Evolutionary conservation across 2,888 invertebrate species (phyloP), one percentile per base, ranked within the genome.

Genomic region (Gibbula magus): DNA sequence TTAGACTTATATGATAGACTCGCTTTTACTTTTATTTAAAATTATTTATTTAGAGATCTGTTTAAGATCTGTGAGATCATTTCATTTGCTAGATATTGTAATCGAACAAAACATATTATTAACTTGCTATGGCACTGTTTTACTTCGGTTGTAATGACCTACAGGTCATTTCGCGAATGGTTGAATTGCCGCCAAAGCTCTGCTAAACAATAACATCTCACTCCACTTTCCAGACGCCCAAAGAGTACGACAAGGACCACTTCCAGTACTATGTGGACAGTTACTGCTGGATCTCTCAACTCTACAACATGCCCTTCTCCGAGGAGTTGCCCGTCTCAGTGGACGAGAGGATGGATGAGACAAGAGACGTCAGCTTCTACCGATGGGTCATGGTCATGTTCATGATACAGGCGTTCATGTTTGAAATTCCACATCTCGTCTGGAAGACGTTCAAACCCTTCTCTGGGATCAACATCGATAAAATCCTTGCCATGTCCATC

Each of bases 371-470:
- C n/a, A 45, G 70, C n/a, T 73, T 73, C 70, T 73, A 73, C 70
- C 22, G 70, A 18, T 73, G 70, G 70, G 70, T 73, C 20, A 45
- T 73, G 18, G 70, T 73, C n/a, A 73, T 73, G 70, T 73, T 73
- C 70, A 35, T 73, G 70, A 4, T 73, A 16, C 70, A 73, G 22
- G 70, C 70, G 16, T n/a, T 73, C n/a, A 35, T 73, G 70, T 73
- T 73, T 13, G 35, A 73, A n/a, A 45, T 35, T 13, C 70, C 70
- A 0, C 70, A 73, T 35, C 18, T 73, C 32, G 35, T 73, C 10
- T 73, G 70, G 70, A 35, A 73, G 35, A 39, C 45, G 13, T 22
- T 73, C 32, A 35, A 73, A 22, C 32, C 32, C 22, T 35, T 39
- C 20, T 73, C 39, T 0, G 70, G 70, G 18, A 39, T 73, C 39